Percentiles rank a stretch among this genome's conserved stretches.
phyloP scores from a whole-genome alignment of 2,797 vertebrate species.

The Chelon labrosus region DNA sequence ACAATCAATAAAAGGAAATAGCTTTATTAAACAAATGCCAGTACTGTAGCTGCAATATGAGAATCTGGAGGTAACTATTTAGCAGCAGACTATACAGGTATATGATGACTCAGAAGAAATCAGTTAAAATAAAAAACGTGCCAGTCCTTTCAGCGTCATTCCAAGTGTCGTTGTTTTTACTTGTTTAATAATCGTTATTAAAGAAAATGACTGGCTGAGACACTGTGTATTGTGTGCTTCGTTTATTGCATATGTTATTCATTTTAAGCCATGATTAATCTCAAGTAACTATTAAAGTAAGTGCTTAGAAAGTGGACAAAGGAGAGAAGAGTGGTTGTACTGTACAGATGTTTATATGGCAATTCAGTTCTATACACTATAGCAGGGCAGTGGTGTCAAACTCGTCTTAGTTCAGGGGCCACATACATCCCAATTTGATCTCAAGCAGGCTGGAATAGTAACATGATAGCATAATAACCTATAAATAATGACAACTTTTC shows the following conservation, averaged over 20 bases:
- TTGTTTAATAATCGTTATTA: background rate
- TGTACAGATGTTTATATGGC: background rate
- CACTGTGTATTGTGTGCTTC: conserved; percentile 4
- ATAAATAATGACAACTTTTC: no score
- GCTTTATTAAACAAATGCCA: background rate
- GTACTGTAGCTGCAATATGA: background rate
- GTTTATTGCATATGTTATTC: conserved; percentile 7
- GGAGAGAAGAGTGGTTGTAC: background rate
- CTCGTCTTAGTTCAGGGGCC: no score
- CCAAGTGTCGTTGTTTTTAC: background rate
- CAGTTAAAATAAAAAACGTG: background rate
- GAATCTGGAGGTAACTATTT: background rate
- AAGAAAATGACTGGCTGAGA: conserved; percentile 13
- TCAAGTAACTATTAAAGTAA: conserved; percentile 13
- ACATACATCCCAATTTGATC: no score
- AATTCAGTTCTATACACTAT: no score
- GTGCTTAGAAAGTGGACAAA: background rate
- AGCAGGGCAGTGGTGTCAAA: no score
- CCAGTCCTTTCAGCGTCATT: background rate
- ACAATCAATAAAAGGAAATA: background rate
- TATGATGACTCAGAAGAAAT: background rate
- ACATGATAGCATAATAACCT: no score
- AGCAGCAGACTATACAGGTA: background rate
- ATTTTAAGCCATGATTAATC: background rate
- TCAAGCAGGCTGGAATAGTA: no score